A percentile compares a stretch with the other conserved stretches of the same genome.
These are phyloP conservation scores for Scortum barcoo DNA, from an alignment of 2,113 vertebrate species.

Conservation along the genomic window DNA sequence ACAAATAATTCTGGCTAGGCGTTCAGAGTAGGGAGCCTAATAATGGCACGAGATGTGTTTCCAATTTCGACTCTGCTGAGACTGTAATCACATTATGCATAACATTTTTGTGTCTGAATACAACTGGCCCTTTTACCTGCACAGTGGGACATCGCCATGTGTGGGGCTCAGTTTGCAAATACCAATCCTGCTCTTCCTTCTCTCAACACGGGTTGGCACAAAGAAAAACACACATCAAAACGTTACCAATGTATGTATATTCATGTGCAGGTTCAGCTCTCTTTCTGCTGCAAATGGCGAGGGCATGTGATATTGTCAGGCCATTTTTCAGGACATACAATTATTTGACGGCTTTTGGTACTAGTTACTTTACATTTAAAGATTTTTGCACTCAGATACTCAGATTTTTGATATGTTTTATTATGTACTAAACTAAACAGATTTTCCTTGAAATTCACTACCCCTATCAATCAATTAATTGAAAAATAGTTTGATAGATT, in stretches of 20 bases:
- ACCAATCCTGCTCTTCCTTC: constrained; percentile 33
- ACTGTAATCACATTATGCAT: constrained; percentile 74
- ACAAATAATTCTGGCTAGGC: constrained; percentile 42
- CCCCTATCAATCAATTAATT: too few species aligned
- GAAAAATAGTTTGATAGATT: too few species aligned
- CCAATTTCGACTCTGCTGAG: constrained; percentile 55
- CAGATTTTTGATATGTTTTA: too few species aligned
- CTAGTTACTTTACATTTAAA: too few species aligned
- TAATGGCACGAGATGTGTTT: constrained; percentile 66
- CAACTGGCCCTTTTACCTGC: constrained; percentile 58
- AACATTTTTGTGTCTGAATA: constrained; percentile 64
- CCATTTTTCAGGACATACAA: not conserved
- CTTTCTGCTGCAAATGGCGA: constrained; percentile 4
- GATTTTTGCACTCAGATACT: too few species aligned
- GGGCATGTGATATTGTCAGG: not conserved
- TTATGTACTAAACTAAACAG: too few species aligned
- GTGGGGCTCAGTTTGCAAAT: constrained; percentile 61
- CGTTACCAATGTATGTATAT: constrained; percentile 13
- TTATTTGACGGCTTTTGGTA: not conserved
- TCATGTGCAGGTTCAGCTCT: constrained; percentile 9
- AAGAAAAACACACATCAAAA: constrained; percentile 1
- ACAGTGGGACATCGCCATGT: constrained; percentile 41
- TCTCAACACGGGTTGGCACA: not conserved
- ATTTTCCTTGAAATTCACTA: too few species aligned
- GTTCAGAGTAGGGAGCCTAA: constrained; percentile 45